Percentiles rank a stretch among this genome's conserved stretches.
These are phyloP conservation scores for Ptilonorhynchus violaceus DNA, from an alignment of 2,113 vertebrate species.

Conservation along the genomic window DNA sequence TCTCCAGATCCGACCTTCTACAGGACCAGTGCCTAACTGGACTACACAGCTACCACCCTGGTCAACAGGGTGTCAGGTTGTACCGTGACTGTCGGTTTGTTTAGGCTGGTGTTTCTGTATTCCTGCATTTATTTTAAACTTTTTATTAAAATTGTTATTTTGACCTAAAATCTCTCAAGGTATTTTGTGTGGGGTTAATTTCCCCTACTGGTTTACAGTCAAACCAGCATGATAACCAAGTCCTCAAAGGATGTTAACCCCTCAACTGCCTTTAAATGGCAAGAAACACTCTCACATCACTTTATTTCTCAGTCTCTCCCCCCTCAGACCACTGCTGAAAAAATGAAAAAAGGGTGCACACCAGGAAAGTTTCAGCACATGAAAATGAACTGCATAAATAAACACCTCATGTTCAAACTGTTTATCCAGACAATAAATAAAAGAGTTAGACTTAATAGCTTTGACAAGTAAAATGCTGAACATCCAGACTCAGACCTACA, in stretches of 20 bases:
- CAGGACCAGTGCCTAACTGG: too few relatives aligned
- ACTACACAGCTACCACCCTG: too few relatives aligned
- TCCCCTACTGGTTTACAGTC: too few relatives aligned
- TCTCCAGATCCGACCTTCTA: too few relatives aligned
- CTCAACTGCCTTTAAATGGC: neutral
- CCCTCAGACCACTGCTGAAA: neutral
- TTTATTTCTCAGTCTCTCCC: neutral
- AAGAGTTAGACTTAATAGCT: neutral
- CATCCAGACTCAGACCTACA: neutral
- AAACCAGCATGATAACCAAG: neutral
- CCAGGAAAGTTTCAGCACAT: neutral
- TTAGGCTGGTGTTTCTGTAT: too few relatives aligned
- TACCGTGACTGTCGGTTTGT: too few relatives aligned
- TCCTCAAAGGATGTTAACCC: neutral
- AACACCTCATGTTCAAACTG: neutral
- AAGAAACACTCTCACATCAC: neutral
- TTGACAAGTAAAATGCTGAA: neutral
- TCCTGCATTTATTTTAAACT: too few relatives aligned
- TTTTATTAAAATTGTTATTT: too few relatives aligned
- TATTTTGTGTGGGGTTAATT: too few relatives aligned
- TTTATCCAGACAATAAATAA: neutral
- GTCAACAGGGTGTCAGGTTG: too few relatives aligned
- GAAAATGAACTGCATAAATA: neutral
- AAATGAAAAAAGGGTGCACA: neutral
- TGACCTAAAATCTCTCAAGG: too few relatives aligned